A percentile compares a stretch with the other conserved stretches of the same genome.
These are phyloP conservation scores for Ictidomys tridecemlineatus DNA, from an alignment of 2,113 vertebrate species.

Conservation along the genomic window DNA sequence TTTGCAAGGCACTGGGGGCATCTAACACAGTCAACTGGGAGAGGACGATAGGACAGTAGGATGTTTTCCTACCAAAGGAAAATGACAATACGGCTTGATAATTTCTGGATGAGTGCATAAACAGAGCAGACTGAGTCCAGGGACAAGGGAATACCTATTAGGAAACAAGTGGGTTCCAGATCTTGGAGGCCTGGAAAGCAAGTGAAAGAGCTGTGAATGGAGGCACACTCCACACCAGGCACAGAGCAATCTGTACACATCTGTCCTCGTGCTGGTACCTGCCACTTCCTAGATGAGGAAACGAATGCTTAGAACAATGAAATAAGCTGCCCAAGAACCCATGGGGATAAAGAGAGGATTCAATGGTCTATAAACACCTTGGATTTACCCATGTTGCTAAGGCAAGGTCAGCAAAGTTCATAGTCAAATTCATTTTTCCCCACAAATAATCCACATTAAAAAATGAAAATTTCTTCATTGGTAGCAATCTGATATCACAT, in stretches of 20 bases:
- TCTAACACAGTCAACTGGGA: background rate
- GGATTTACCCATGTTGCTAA: background rate
- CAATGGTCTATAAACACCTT: background rate
- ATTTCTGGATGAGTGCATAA: background rate
- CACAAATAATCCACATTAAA: background rate
- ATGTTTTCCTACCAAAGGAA: background rate
- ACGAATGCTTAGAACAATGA: background rate
- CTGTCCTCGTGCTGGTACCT: background rate
- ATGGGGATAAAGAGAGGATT: background rate
- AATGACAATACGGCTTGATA: background rate
- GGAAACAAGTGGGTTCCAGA: background rate
- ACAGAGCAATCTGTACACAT: too few relatives aligned
- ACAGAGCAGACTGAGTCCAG: background rate
- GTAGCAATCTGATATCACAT: background rate
- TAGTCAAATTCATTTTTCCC: background rate
- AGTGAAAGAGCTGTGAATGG: too few relatives aligned
- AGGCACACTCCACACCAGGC: background rate
- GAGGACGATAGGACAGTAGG: background rate
- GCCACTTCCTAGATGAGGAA: background rate
- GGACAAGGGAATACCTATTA: background rate
- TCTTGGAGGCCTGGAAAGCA: background rate
- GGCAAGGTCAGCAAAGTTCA: background rate
- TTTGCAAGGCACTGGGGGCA: background rate
- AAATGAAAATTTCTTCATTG: slow-evolving; percentile 4
- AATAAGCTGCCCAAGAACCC: background rate